phyloP scores from a whole-genome alignment of 2,113 vertebrate species.

The Rhynchopsitta pachyrhyncha region DNA sequence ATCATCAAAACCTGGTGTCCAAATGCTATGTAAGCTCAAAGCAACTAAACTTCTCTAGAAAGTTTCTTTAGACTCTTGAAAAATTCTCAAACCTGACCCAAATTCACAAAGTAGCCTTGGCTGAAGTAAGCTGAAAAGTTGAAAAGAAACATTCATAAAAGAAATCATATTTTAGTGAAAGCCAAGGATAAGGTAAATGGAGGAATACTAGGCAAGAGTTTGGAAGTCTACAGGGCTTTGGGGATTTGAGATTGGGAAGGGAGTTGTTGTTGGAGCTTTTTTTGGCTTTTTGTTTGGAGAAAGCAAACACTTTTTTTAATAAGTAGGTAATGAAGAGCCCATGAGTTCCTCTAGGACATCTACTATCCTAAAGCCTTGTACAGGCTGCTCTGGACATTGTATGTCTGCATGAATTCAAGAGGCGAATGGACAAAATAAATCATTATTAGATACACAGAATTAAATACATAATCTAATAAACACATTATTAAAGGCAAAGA shows the following conservation, averaged over 20 bases:
- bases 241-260: background rate
- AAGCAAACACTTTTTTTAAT: background rate
- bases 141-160: background rate
- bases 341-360: background rate
- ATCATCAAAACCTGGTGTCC: background rate
- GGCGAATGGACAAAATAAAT: background rate
- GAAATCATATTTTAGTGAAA: background rate
- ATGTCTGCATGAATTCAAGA: background rate
- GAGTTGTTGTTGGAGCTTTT: fast-evolving
- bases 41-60: background rate
- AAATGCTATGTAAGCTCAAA: background rate
- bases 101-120: background rate
- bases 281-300: background rate
- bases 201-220: background rate
- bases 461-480: background rate
- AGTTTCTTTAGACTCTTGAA: background rate
- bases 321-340: background rate
- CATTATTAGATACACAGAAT: background rate
- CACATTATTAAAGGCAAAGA: background rate
- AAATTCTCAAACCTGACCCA: background rate
- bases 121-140: background rate
- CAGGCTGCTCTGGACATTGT: background rate
- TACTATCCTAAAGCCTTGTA: background rate
- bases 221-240: background rate
- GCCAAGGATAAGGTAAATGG: background rate